phyloP scores from a whole-genome alignment of 2,888 invertebrate genomes.

The Pandemis corylana region DNA sequence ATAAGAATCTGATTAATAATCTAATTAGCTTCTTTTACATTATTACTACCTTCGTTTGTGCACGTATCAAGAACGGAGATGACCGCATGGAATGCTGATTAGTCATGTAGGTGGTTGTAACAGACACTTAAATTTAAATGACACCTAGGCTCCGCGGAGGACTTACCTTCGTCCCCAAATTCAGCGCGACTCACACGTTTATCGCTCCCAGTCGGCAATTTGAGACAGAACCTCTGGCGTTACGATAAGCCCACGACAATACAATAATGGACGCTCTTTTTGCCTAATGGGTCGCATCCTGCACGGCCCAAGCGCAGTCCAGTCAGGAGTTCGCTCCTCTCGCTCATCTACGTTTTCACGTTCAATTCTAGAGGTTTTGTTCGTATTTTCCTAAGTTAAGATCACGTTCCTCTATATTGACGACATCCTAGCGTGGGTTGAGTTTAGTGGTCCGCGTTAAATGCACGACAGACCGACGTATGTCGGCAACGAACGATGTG shows the following conservation, averaged over 20 bases:
- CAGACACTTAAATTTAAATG: constrained; percentile 9
- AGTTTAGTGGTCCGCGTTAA: constrained; percentile 30
- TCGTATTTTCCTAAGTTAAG: constrained; percentile 49
- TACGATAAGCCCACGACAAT: constrained; percentile 82
- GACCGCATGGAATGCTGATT: not conserved
- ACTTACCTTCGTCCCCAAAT: constrained; percentile 48
- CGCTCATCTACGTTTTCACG: constrained; percentile 56
- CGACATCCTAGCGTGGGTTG: constrained; percentile 70
- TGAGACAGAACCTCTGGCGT: constrained; percentile 67
- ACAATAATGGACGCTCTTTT: constrained; percentile 80
- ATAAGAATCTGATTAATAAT: constrained; percentile 6
- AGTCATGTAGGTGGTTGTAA: not conserved
- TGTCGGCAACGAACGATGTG: constrained; percentile 64
- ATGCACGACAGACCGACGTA: constrained; percentile 45
- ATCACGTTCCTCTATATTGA: constrained; percentile 52
- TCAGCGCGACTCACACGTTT: constrained; percentile 58
- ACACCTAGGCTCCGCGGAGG: constrained; percentile 22
- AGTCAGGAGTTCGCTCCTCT: constrained; percentile 75
- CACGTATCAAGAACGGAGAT: not conserved
- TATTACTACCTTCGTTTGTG: not conserved
- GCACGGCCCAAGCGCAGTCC: constrained; percentile 73
- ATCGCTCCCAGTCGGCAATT: constrained; percentile 65
- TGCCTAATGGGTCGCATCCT: constrained; percentile 81
- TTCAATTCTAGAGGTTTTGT: constrained; percentile 47
- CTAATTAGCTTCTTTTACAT: not conserved